Percentiles rank a stretch among this genome's conserved stretches.
Evolutionary conservation across 2,888 invertebrate species (phyloP).

Genomic region (Muscina levida): DNA sequence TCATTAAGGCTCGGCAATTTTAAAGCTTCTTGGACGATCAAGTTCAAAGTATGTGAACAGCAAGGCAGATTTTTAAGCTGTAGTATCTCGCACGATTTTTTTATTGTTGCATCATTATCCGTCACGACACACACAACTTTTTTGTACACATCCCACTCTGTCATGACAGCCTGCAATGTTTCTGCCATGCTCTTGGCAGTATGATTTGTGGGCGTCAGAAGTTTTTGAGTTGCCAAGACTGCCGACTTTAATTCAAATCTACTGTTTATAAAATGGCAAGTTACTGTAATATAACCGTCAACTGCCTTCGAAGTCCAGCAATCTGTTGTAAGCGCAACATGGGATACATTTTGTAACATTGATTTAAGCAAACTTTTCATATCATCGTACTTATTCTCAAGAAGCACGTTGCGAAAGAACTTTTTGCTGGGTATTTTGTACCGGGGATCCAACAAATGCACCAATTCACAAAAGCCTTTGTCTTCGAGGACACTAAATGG

Average conservation of each 20-base stretch:
- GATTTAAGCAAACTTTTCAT: conserved; percentile 46
- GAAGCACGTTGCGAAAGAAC: too few species aligned
- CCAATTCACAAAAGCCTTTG: not conserved
- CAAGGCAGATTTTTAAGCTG: conserved; percentile 23
- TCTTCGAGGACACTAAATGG: not conserved
- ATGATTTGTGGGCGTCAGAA: not conserved
- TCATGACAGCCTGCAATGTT: not conserved
- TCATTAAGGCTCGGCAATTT: not conserved
- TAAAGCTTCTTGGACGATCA: conserved; percentile 6
- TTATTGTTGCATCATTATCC: conserved; percentile 40
- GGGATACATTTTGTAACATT: conserved; percentile 47
- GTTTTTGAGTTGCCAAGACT: conserved; percentile 38
- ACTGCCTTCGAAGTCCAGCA: conserved; percentile 33
- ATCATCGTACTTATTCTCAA: conserved; percentile 31
- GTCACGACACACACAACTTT: conserved; percentile 25
- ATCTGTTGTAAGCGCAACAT: conserved; percentile 34
- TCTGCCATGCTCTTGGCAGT: conserved; percentile 21
- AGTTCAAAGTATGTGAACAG: conserved; percentile 19
- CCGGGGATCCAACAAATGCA: conserved; percentile 68
- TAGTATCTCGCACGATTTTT: conserved; percentile 12
- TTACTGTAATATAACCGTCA: conserved; percentile 26
- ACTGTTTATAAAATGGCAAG: conserved; percentile 15
- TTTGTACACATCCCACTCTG: not conserved
- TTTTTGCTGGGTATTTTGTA: conserved; percentile 32
- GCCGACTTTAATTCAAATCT: conserved; percentile 4